Evolutionary conservation across 2,113 vertebrate genomes (phyloP), one percentile per base, ranked within the genome.

Genomic region (Planiliza haematocheilus): DNA sequence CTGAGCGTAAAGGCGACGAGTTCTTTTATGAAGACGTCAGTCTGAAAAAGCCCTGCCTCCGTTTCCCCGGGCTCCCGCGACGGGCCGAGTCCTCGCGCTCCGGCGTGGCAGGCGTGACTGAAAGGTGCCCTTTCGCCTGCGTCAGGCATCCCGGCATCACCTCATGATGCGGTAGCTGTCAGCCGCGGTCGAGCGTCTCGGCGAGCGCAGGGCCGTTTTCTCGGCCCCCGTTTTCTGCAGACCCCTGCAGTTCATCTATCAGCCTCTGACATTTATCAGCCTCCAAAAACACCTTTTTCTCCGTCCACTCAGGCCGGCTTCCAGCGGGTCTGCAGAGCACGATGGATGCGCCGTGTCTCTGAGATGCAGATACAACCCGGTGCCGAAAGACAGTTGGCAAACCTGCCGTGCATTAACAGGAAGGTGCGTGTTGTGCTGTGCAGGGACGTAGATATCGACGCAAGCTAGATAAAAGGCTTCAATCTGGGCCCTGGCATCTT

Each of bases 191-290:
- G 74, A 84, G 81, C 37, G 74, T 88, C 75, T 81, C 64, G 58
- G 36, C 74, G 68, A 77, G n/a, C n/a, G n/a, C 77, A 85, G 36
- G 81, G 86, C 79, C 75, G 83, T 87, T 90, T 87, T 70, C 81
- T 74, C 42, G 7, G 81, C 79, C 77, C 74, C 78, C 53, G n/a
- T n/a, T 81, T 88, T 84, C 81, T 63, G 30, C 71, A 46, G 69
- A 58, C 77, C 78, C 72, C 84, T 16, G 71, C 59, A 49, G 59
- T 91, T 90, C 60, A 89, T 81, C 85, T 17, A 68, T 86, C 85
- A 83, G 76, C 79, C 79, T 59, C 41, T 90, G 89, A 91, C 88
- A 88, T 91, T 91, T 87, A 61, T 69, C 80, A 59, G 79, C 80
- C 61, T 77, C 63, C 65, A 12, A 8, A 53, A 73, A 64, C 61